Evolutionary conservation across 2,797 vertebrate species (phyloP), one percentile per base, ranked within the genome.

Genomic region (Semotilus atromaculatus): DNA sequence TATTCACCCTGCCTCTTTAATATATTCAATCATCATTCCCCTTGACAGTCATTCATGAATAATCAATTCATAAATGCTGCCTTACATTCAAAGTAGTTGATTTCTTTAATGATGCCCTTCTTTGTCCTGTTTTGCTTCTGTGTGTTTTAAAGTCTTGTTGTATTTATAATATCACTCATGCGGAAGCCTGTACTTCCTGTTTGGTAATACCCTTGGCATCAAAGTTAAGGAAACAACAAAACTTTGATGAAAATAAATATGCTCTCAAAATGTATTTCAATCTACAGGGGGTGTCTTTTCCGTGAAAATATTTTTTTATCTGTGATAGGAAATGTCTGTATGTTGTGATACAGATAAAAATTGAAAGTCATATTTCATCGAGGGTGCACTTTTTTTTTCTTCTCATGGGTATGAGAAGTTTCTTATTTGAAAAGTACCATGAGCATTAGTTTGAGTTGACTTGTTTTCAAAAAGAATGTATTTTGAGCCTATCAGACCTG

Each of bases 341-440:
- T 80, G 29, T 38, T 51, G 10, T 36, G 62, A 80, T 80, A 34
- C 29, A 80, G 78, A 67, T 82, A 19, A 5, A 60, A 82, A 81
- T 29, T 14, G 1, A 81, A 81, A 60, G n/a, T 74, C 51, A 58
- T 18, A 45, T 81, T 58, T 72, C 2, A 73, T 62, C 0, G 1
- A 31, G 19, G 76, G 76, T 7, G 43, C 0, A 40, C 55, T 43
- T 60, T 48, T 82, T 70, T 43, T 60, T 48, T 82, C 18, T 72
- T 11, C 19, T 48, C 5, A 6, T 73, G 26, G 26, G 68, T 31
- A 60, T 31, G 7, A 34, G 21, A 29, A 62, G 43, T 43, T 43
- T 78, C 62, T 60, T 60, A 60, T 77, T 40, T 40, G 7, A n/a
- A 26, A 77, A 26, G 7, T n/a, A 26, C 45, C 3, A 26, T 8